Conservation (phyloP, 2,888 invertebrate species). For the Adelognathus sp. region DNA sequence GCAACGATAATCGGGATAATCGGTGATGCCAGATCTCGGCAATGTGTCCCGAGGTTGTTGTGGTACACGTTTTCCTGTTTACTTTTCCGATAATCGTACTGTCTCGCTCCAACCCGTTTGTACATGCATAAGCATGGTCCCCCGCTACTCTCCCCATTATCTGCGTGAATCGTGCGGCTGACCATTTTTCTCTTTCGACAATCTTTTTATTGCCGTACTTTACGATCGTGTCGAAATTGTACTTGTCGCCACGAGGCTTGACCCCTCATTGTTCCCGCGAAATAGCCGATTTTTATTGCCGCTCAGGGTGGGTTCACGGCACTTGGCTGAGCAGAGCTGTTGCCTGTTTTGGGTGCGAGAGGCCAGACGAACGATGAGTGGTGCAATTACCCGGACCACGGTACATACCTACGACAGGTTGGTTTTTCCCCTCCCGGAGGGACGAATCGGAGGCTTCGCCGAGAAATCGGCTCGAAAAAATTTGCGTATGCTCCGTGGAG, state of each 20-base stretch:
- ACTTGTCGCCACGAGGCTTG: constrained; percentile 52
- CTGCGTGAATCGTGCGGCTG: constrained; percentile 43
- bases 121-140: background rate
- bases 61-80: constrained; percentile 5
- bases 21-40: constrained; percentile 1
- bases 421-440: constrained; percentile 48
- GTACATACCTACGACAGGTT: background rate
- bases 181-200: constrained; percentile 35
- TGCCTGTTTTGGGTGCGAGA: background rate
- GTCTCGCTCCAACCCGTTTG: background rate
- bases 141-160: constrained; percentile 6
- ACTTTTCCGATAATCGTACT: background rate
- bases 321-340: background rate
- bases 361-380: background rate
- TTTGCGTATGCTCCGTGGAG: background rate
- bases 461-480: no score
- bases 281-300: constrained; percentile 42
- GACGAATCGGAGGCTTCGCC: background rate
- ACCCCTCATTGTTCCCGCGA: constrained; percentile 21
- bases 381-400: background rate
- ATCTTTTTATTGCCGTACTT: constrained; percentile 16
- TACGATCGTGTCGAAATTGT: constrained; percentile 22
- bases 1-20: constrained; percentile 49
- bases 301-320: background rate
- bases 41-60: background rate